Evolutionary conservation across 1,140 invertebrate genomes (phyloP).

Genomic region (Drosophila teissieri): DNA sequence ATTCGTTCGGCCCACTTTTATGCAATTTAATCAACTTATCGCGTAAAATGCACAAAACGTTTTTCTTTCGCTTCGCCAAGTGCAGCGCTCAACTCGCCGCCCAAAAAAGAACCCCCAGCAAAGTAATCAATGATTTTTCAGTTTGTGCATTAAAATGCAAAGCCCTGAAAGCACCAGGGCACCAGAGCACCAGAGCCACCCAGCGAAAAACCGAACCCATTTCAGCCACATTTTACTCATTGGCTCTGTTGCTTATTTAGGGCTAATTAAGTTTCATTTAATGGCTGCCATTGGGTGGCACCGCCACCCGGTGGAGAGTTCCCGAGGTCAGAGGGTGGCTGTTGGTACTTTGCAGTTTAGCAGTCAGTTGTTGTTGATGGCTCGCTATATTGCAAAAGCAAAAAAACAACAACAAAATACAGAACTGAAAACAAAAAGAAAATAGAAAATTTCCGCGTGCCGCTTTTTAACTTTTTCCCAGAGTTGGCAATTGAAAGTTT

Average conservation of each 20-base stretch:
- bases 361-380: constrained; percentile 44
- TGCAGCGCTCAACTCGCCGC: constrained; percentile 15
- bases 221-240: constrained; percentile 49
- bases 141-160: constrained; percentile 65
- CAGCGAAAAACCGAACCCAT: constrained; percentile 16
- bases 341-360: constrained; percentile 55
- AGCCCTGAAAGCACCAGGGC: constrained; percentile 5
- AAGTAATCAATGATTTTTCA: constrained; percentile 73
- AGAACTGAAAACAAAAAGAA: constrained; percentile 37
- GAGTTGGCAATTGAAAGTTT: constrained; percentile 58
- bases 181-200: constrained; percentile 2
- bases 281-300: constrained; percentile 45
- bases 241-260: constrained; percentile 67
- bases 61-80: constrained; percentile 48
- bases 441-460: constrained; percentile 46
- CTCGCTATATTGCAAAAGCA: constrained; percentile 1
- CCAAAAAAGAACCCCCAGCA: constrained; percentile 13
- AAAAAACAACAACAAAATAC: neutral
- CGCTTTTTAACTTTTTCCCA: constrained; percentile 59
- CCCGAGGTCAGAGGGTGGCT: constrained; percentile 36
- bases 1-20: constrained; percentile 54
- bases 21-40: constrained; percentile 82
- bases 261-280: constrained; percentile 73
- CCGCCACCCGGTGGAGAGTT: constrained; percentile 7
- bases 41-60: constrained; percentile 61